phyloP scores from a whole-genome alignment of 2,888 invertebrate genomes.

The Salpingus planirostris region DNA sequence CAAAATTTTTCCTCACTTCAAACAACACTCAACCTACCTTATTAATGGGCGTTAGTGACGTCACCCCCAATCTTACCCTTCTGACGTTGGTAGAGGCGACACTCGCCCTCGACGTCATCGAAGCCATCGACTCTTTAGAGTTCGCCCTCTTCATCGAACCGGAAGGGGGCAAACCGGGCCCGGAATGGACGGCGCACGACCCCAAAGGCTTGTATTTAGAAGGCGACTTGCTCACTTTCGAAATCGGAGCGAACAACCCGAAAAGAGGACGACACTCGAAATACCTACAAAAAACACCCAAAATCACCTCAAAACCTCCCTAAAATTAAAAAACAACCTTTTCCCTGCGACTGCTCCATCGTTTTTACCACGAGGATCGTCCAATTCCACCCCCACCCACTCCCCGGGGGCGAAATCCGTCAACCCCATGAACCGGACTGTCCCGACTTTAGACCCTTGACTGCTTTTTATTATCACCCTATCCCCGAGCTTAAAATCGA shows the following conservation, averaged over 20 bases:
- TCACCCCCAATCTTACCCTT: conserved; percentile 73
- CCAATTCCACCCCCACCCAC: conserved; percentile 94
- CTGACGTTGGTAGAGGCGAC: conserved; percentile 45
- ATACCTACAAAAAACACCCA: conserved; percentile 60
- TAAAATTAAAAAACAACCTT: no score
- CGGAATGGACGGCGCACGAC: conserved; percentile 53
- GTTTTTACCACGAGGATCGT: conserved; percentile 90
- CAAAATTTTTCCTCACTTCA: no score
- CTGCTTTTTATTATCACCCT: conserved; percentile 83
- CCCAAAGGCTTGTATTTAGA: conserved; percentile 58
- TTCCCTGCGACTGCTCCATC: conserved; percentile 90
- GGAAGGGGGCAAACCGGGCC: conserved; percentile 27
- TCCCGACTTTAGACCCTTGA: conserved; percentile 82
- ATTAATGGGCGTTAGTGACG: conserved; percentile 55
- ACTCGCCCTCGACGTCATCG: conserved; percentile 40
- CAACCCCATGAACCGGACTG: conserved; percentile 73
- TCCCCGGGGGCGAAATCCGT: conserved; percentile 89
- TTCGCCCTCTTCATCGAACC: conserved; percentile 64
- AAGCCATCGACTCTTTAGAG: conserved; percentile 78
- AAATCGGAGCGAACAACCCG: conserved; percentile 87
- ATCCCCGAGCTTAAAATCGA: conserved; percentile 76
- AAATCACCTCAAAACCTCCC: no score
- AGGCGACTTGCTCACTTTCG: conserved; percentile 83
- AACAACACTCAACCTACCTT: conserved; percentile 50
- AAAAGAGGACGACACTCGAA: conserved; percentile 86